Base-by-base conservation (phyloP, 1,140 invertebrate species). In the Zaprionus lachaisei region DNA sequence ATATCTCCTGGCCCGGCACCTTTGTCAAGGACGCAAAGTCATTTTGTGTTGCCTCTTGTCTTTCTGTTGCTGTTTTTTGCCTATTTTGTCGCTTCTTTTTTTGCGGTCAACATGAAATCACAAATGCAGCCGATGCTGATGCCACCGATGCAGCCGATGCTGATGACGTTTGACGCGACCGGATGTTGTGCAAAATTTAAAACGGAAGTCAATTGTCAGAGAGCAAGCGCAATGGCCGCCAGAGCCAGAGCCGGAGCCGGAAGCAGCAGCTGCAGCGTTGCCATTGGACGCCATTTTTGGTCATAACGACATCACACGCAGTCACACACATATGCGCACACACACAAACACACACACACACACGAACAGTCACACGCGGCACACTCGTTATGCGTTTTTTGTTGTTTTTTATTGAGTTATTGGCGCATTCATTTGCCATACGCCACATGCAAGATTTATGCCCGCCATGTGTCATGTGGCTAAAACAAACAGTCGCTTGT, bases 391-490 rank as follows among this genome's bases (percentile, higher is more conserved):
- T 72, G 57, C 14, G 55, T 61, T 56, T 60, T n/a, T 72, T 61
- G 47, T 73, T 79, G 7, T 56, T 72, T 80, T 73, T 76, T 84
- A 89, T 89, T 89, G 84, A 89, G 84, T 90, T 89, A 89, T 89
- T 89, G 84, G 84, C 84, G 85, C 85, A 89, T 89, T 89, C 85
- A 90, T 89, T 89, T 89, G 84, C 84, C 84, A 89, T 89, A 89
- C 81, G 85, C 79, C 78, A 63, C 84, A 84, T 90, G 58, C 84
- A 89, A 89, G 84, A 89, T 89, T 89, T 89, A 89, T 89, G 78
- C 75, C 78, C 85, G 84, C 78, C 85, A 89, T 89, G 85, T 89
- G 84, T 89, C 84, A 89, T 90, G 84, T 81, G 81, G 81, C 84
- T 86, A 82, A 82, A 89, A 84, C 84, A 81, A 79, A 81, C 67